phyloP scores from a whole-genome alignment of 2,888 invertebrate genomes.

The Subacronicta megacephala region DNA sequence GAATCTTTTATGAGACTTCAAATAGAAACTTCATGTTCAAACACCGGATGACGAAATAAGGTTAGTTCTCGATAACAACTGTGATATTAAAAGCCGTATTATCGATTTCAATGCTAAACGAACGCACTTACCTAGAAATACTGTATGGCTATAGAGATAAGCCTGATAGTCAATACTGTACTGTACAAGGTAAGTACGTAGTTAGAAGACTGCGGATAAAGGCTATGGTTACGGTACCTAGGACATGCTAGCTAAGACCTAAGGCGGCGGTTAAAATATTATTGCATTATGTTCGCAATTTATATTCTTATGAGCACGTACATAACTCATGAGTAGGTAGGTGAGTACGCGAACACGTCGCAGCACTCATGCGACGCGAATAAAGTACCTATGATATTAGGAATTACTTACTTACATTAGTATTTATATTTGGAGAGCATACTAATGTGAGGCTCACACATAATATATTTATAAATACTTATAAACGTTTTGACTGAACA shows the following conservation, averaged over 20 bases:
- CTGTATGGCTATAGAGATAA: conserved; percentile 46
- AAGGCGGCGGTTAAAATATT: conserved; percentile 57
- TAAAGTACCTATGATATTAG: conserved; percentile 23
- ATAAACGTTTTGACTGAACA: conserved; percentile 11
- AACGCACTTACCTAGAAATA: conserved; percentile 65
- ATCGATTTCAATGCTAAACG: conserved; percentile 67
- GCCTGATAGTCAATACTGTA: conserved; percentile 36
- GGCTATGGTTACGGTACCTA: conserved; percentile 78
- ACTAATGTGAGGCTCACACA: neutral
- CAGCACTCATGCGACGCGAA: conserved; percentile 19
- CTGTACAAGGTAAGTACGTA: conserved; percentile 14
- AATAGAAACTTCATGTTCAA: conserved; percentile 30
- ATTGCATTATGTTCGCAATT: conserved; percentile 53
- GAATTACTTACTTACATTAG: conserved; percentile 32
- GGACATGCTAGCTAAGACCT: conserved; percentile 53
- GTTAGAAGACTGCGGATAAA: conserved; percentile 59
- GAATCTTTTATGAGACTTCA: conserved; percentile 23
- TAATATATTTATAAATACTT: too few relatives aligned
- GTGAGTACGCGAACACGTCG: conserved; percentile 24
- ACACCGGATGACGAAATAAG: conserved; percentile 43
- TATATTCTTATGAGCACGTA: conserved; percentile 48
- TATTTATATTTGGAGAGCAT: conserved; percentile 26
- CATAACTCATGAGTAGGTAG: conserved; percentile 1
- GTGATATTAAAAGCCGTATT: conserved; percentile 47
- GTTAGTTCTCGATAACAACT: conserved; percentile 48